Evolutionary conservation across 1,140 invertebrate genomes (phyloP), one percentile per base, ranked within the genome.

Genomic region (Bombus difficillimus): DNA sequence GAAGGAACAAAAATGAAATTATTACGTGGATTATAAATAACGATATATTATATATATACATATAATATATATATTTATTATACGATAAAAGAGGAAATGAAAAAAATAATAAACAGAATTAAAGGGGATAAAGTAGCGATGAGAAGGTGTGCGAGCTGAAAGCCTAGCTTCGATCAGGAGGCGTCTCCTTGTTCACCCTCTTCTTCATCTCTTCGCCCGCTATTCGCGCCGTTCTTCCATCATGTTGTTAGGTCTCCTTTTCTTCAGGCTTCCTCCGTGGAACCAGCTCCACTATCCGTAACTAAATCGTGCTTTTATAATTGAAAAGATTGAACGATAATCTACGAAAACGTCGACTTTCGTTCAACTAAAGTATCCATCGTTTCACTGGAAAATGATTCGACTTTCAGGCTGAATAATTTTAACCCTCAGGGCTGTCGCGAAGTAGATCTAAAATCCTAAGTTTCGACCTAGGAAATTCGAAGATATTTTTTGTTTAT

Each of bases 1-100:
- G 83, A 89, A 89, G 75, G 82, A 91, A 92, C 79, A 92, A 95
- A 92, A 95, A 93, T 89, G 68, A 93, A 94, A 93, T 94, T 93
- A 93, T 94, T 92, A 93, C 91, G 89, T 93, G 92, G 90, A 94
- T 91, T 93, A 94, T 94, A 94, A 92, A 92, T 95, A 94, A 94
- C 89, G 89, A 94, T 93, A 93, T 93, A 90, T 92, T 92, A 92
- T 89, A 91, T 92, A 91, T 85, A 91, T 83, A 92, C 85, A 92
- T 87, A 92, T 91, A 92, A 92, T 87, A 92, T 91, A 92, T 93
- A 92, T 94, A 94, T 95, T 93, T 94, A 94, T 94, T 94, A 94
- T 93, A 94, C 93, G 88, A 94, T 92, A 86, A 92, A 92, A 92
- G 88, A 47, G 90, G 25, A 43, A 28, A 18, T 15, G 28, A 32